Conservation (phyloP, 2,888 invertebrate genomes). For the Tipula helvola region DNA sequence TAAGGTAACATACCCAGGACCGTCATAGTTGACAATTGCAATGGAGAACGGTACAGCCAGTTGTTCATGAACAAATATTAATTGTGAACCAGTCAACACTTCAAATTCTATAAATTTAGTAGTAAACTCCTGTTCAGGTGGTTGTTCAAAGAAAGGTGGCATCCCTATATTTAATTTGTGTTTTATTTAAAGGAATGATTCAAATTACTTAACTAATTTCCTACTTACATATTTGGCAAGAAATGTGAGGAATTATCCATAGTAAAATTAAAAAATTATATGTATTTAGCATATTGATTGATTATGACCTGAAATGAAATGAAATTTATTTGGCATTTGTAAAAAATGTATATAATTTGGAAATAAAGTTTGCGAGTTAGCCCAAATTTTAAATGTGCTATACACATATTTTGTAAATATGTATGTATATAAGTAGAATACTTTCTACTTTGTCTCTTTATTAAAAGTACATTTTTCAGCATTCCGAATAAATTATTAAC, state of each 20-base stretch:
- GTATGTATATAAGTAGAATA: no score
- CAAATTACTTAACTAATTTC: neutral
- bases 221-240: neutral
- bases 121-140: no score
- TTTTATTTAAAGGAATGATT: neutral
- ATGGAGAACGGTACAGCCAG: constrained; percentile 6
- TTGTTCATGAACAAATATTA: neutral
- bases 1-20: neutral
- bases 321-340: neutral
- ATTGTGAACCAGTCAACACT: neutral
- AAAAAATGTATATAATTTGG: no score
- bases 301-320: neutral
- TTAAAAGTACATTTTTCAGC: no score
- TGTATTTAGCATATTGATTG: neutral
- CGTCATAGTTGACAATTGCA: neutral
- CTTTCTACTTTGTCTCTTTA: no score
- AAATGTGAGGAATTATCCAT: neutral
- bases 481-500: no score
- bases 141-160: neutral
- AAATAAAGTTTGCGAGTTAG: no score
- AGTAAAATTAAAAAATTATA: neutral
- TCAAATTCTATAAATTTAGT: neutral
- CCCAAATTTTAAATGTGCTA: no score
- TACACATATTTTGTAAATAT: no score
- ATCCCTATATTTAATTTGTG: neutral